Evolutionary conservation across 1,140 invertebrate genomes (phyloP).

Genomic region (Hycleus cichorii): DNA sequence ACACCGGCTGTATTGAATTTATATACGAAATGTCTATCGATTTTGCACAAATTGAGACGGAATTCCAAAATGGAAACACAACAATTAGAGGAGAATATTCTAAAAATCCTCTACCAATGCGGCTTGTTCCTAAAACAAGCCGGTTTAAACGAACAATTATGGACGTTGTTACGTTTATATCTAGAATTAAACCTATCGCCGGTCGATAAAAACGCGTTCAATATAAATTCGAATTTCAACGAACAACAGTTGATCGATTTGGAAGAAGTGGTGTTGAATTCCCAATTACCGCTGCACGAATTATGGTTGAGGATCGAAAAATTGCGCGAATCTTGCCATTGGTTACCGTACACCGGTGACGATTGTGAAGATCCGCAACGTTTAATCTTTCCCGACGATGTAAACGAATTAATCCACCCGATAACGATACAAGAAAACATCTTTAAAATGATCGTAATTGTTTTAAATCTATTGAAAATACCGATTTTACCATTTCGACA

Average conservation of each 20-base stretch:
- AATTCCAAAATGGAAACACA: constrained; percentile 30
- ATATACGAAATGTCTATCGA: constrained; percentile 49
- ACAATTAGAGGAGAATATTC: constrained; percentile 41
- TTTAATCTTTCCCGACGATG: constrained; percentile 54
- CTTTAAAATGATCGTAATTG: constrained; percentile 47
- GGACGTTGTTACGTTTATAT: constrained; percentile 52
- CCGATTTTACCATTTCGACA: constrained; percentile 49
- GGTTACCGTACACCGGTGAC: constrained; percentile 44
- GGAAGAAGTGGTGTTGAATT: constrained; percentile 56
- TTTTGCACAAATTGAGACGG: constrained; percentile 44
- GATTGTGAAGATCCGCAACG: constrained; percentile 45
- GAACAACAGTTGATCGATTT: constrained; percentile 51
- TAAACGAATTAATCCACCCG: constrained; percentile 56
- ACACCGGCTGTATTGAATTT: constrained; percentile 48
- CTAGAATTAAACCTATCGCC: constrained; percentile 50
- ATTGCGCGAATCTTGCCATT: constrained; percentile 54
- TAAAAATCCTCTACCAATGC: constrained; percentile 50
- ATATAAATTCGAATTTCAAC: constrained; percentile 42
- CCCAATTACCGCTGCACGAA: constrained; percentile 55
- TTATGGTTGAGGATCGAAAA: constrained; percentile 60
- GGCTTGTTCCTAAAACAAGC: constrained; percentile 58
- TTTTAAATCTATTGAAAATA: constrained; percentile 52
- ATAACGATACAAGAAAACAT: constrained; percentile 47
- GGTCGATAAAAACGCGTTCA: constrained; percentile 37
- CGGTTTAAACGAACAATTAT: constrained; percentile 56